These are phyloP conservation scores for Trachelus stipa DNA, from an alignment of 2,888 invertebrate species.

Conservation along the genomic window DNA sequence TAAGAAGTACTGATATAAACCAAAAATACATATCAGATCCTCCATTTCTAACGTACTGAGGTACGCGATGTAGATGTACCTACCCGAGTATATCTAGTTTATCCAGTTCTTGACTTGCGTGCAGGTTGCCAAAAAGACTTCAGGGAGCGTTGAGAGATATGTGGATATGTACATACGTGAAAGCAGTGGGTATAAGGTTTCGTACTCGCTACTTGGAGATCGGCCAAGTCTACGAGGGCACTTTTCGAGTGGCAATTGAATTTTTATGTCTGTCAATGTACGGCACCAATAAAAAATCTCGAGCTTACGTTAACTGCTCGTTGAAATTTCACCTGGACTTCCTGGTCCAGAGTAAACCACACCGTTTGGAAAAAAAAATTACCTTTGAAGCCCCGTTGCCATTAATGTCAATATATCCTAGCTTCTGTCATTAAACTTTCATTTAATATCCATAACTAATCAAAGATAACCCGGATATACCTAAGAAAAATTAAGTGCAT, in stretches of 20 bases:
- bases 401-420: not conserved
- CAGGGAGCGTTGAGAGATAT: not conserved
- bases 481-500: not conserved
- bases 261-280: slow-evolving; percentile 32
- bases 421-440: not conserved
- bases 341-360: not conserved
- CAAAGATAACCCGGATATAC: not conserved
- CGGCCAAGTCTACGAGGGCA: slow-evolving; percentile 37
- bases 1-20: not conserved
- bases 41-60: not conserved
- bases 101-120: not conserved
- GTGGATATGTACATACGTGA: slow-evolving; percentile 1
- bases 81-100: not conserved
- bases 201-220: slow-evolving; percentile 43
- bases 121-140: not conserved
- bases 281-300: not conserved
- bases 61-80: not conserved
- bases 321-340: not conserved
- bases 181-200: slow-evolving; percentile 26
- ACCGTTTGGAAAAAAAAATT: not conserved
- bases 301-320: not conserved
- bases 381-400: not conserved
- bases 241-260: slow-evolving; percentile 45
- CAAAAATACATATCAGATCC: not conserved
- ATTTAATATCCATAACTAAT: not conserved